Evolutionary conservation across 2,797 vertebrate genomes (phyloP), one percentile per base, ranked within the genome.

Genomic region (Dipus sagitta): DNA sequence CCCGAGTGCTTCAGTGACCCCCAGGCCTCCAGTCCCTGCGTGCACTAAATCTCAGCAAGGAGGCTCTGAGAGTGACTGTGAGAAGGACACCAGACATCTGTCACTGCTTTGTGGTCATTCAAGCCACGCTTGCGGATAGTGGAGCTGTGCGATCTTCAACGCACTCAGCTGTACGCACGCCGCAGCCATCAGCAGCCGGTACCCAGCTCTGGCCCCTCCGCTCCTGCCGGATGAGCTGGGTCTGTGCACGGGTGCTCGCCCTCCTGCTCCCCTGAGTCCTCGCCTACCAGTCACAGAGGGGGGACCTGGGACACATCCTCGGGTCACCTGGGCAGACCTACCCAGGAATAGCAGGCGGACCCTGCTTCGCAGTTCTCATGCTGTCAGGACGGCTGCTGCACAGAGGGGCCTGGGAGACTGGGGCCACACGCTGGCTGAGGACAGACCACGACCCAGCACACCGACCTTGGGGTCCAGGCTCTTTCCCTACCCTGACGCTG

Each of bases 291-390:
- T 4, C 77, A 82, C 1, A 23, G 9, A 3, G 23, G 64, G 52
- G 0, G 0, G 24, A 2, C 24, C 38, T 0, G 2, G 28, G 3
- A 30, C 71, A 76, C 3, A 14, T 34, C 2, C 38, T 21, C 2
- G 30, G 52, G 15, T 52, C 28, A 2, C 58, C 15, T n/a, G 23
- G 65, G 42, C 42, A 21, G 21, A 24, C 3, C 28, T 1, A 62
- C 12, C 14, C 9, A 18, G 68, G 15, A 14, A 0, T 82, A 11
- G 28, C 23, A 47, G 60, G 32, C 3, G 58, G 28, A 67, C 12
- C 77, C 64, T 34, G 77, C 30, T 38, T 62, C 38, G 30, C 6
- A 30, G 60, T 12, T 74, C 54, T 42, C 84, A n/a, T 15, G 70
- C 32, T 14, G 26, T 62, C 32, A 42, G 70, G 83, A 17, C 23